phyloP scores from a whole-genome alignment of 2,888 invertebrate genomes.

The Drosophila anceps region DNA sequence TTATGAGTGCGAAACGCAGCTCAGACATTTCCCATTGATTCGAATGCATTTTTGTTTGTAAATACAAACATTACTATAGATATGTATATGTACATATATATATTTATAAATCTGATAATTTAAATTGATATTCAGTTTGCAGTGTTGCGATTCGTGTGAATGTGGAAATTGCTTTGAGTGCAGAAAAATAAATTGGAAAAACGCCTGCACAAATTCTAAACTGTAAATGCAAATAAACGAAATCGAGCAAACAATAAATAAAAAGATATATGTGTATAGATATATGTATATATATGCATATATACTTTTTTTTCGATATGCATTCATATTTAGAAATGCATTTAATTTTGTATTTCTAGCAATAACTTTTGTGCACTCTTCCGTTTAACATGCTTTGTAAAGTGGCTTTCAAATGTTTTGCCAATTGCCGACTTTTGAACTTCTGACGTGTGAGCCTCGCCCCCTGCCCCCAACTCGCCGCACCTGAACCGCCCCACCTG shows the following conservation, averaged over 20 bases:
- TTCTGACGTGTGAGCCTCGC: slow-evolving; percentile 22
- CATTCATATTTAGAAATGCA: slow-evolving; percentile 18
- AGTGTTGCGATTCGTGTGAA: slow-evolving; percentile 53
- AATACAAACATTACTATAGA: slow-evolving; percentile 7
- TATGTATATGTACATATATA: slow-evolving; percentile 14
- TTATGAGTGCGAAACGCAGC: slow-evolving; percentile 36
- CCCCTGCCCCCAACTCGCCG: background rate
- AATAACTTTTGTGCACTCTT: slow-evolving; percentile 60
- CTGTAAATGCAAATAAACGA: slow-evolving; percentile 36
- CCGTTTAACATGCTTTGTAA: slow-evolving; percentile 55
- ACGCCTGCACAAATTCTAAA: slow-evolving; percentile 43
- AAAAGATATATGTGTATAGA: background rate
- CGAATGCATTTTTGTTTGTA: background rate
- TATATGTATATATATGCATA: slow-evolving; percentile 1
- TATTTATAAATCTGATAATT: slow-evolving; percentile 39
- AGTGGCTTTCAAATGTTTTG: slow-evolving; percentile 67
- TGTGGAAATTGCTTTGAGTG: slow-evolving; percentile 40
- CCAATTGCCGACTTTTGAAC: slow-evolving; percentile 66
- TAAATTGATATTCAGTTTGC: slow-evolving; percentile 55
- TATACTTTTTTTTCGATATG: slow-evolving; percentile 4
- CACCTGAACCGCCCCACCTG: background rate
- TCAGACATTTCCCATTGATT: slow-evolving; percentile 26
- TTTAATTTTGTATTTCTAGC: slow-evolving; percentile 33
- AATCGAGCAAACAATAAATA: slow-evolving; percentile 33
- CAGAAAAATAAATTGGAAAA: slow-evolving; percentile 58